Base-by-base conservation (phyloP, 64 coral and sea anemone species). In the Pachyseris speciosa region DNA sequence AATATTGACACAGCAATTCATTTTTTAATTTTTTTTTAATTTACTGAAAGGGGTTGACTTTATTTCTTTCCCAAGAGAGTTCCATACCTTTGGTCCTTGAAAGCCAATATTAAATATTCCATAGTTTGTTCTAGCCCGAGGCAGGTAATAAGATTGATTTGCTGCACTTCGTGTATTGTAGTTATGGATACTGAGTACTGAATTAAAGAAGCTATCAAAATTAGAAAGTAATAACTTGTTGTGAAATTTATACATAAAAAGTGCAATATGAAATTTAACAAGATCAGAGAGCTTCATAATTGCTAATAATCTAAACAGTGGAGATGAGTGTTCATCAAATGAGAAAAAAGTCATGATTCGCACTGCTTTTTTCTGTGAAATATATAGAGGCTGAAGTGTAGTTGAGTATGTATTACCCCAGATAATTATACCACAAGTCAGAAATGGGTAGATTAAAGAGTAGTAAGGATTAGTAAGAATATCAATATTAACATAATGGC, bases 271-370 rank as follows among this genome's bases (percentile, higher is more conserved):
- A 60, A 88, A 75, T 71, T 26, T 88, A 61, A 88, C 69, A 22
- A 88, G 37, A 74, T 88, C 85, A 74, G 64, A 49, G 28, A 88
- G 45, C 53, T 88, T 88, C 48, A 88, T 15, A 47, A 88, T 88
- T 34, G 9, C 66, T 33, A 73, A 33, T 74, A 34, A 47, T 33
- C 41, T 39, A 88, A 75, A 88, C 47, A 88, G 48, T 16, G 85
- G 67, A 74, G 63, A 55, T 45, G 48, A 74, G 45, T 87, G 85
- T 41, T 86, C 84, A 69, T 44, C 60, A 72, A 86, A 86, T 45
- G 57, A 22, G 24, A 52, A 43, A 51, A 84, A 84, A 26, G 60
- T 51, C 37, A 84, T 84, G 30, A 79, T n/a, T 80, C 22, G 75
- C 0, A 80, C 44, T 24, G 81, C 59, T 68, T 63, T 61, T 85